Evolutionary conservation across 2,888 invertebrate species (phyloP), one percentile per base, ranked within the genome.

Genomic region (Biston betularia): DNA sequence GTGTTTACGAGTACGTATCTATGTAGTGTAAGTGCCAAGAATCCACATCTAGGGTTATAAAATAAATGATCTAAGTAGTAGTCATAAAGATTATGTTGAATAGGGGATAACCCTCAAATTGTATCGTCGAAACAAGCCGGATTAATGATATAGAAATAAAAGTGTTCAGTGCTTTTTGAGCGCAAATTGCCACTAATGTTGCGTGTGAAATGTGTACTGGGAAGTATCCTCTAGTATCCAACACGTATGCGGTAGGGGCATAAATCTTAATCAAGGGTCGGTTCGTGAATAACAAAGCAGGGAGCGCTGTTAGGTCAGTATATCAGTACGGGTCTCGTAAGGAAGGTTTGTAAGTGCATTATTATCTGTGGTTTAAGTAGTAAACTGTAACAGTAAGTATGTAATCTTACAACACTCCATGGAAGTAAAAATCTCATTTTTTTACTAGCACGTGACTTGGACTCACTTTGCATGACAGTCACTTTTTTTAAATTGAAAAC

Each of bases 231-330:
- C 15, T 33, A n/a, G 34, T 53, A 64, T 10, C 55, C 49, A 15
- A 48, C 33, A 53, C 38, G 46, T 46, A 35, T 11, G 48, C 49
- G 45, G 55, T 55, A 35, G 44, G 40, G 14, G n/a, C 50, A 65
- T 65, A 60, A 65, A 65, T 65, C 65, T 52, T 45, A 65, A 65
- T 65, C 56, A 65, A 45, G 45, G 55, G 52, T 60, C 42, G 42
- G 55, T 60, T 56, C 60, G 38, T 65, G 65, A 65, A 61, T 65
- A 65, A 60, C 49, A 44, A 40, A 65, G 50, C 59, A 49, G 35
- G n/a, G 35, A 11, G 24, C n/a, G 15, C 34, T 14, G 49, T 35
- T 15, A 10, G 35, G 12, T n/a, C 40, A 9, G 14, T 60, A 10
- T 34, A 11, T 34, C 59, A 64, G 58, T 53, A 49, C 24, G 48